Percentiles rank a stretch among this genome's conserved stretches.
phyloP scores from a whole-genome alignment of 2,113 vertebrate species.

The Kobus ellipsiprymnus region DNA sequence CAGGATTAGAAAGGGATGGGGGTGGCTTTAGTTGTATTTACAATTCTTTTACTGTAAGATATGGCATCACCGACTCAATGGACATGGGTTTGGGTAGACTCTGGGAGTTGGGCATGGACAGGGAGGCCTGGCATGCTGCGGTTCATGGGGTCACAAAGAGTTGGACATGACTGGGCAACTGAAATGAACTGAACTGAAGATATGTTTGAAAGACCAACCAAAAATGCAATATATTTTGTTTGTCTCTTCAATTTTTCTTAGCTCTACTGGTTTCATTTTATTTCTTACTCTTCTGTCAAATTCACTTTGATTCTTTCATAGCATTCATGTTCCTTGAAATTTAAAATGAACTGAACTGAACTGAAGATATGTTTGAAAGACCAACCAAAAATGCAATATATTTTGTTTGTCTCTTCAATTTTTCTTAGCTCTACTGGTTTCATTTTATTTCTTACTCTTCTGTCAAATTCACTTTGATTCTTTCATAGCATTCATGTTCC shows the following conservation, averaged over 20 bases:
- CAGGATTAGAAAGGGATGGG: neutral
- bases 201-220: neutral
- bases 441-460: neutral
- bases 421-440: neutral
- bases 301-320: neutral
- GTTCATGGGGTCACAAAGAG: no score
- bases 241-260: neutral
- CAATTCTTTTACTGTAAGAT: neutral
- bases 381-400: neutral
- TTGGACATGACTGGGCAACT: accelerated
- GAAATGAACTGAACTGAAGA: neutral
- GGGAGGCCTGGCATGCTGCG: no score
- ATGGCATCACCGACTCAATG: neutral
- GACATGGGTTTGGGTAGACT: no score
- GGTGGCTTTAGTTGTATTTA: neutral
- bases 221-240: neutral
- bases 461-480: neutral
- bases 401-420: neutral
- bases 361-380: neutral
- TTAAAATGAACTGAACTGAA: no score
- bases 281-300: neutral
- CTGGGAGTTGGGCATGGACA: no score
- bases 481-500: neutral
- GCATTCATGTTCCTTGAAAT: neutral
- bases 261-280: neutral